Evolutionary conservation across 1,140 invertebrate genomes (phyloP).

Genomic region (Vanessa atalanta): DNA sequence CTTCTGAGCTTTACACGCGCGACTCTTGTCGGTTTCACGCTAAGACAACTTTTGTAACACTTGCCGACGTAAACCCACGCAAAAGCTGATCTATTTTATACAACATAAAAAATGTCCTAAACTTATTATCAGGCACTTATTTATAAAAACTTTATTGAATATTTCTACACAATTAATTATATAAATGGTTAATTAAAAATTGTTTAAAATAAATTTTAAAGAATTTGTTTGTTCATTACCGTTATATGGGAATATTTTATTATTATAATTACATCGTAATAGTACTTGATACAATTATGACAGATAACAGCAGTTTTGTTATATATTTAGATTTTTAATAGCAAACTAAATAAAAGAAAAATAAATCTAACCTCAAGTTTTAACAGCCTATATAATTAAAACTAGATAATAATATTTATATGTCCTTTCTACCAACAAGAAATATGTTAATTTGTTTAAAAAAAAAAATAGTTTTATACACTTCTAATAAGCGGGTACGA

Average conservation of each 20-base stretch:
- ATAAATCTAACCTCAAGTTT: no score
- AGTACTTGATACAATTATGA: no score
- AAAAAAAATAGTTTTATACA: background rate
- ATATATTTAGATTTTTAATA: no score
- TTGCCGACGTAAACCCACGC: slow-evolving; percentile 9
- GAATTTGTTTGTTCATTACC: no score
- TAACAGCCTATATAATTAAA: background rate
- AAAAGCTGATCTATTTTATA: slow-evolving; percentile 5
- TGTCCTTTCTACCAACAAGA: background rate
- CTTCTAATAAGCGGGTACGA: slow-evolving; percentile 21
- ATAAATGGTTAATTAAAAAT: no score
- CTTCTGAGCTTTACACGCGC: slow-evolving; percentile 19
- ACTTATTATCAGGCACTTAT: background rate
- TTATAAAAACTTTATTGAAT: background rate
- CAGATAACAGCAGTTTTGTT: no score
- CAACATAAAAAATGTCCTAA: background rate
- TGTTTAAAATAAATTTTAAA: no score
- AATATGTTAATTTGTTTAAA: background rate
- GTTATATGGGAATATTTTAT: no score
- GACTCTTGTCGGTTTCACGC: slow-evolving; percentile 41
- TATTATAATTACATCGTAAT: no score
- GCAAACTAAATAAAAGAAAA: no score
- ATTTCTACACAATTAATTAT: no score
- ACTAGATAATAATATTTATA: background rate
- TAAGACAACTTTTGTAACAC: slow-evolving; percentile 23